Base-by-base conservation (phyloP, 2,797 vertebrate species). In the Dromococcyx pavoninus region DNA sequence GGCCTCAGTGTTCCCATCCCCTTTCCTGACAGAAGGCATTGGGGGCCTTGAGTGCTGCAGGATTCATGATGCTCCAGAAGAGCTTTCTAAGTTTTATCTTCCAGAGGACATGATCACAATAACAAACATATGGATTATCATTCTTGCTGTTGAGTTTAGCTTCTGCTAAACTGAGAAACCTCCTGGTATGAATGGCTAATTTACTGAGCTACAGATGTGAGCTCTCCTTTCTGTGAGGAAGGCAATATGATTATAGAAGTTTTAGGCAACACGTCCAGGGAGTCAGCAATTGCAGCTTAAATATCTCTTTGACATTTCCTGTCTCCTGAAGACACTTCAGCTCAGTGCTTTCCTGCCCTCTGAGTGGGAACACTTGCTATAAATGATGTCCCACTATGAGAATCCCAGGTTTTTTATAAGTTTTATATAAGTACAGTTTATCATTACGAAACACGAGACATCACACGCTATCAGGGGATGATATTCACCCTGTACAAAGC, bases 41-140 rank as follows among this genome's bases (percentile, higher is more conserved):
- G 0, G 41, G 71, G 44, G 22, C 71, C 48, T 84, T 33, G 51
- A 71, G 82, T 0, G 1, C 78, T 71, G 39, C 80, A 5, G 32
- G 50, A 13, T 73, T 88, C 5, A 7, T 21, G 84, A 66, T 74
- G 84, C 72, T 86, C 80, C 76, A 92, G 61, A 56, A 82, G 77
- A 78, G 69, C 73, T 84, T 66, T 51, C 69, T 32, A 84, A 89
- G 58, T 77, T 93, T 58, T 85, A 43, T 69, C 82, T 92, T 89
- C 46, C 64, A 69, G 77, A 80, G 82, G n/a, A 90, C 37, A 71
- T 82, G 88, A 95, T 92, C 89, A 85, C 94, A 94, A 87, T 87
- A 85, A 77, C 91, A 95, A 94, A 95, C 91, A 91, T 75, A 93
- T 87, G 91, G 94, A 93, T 89, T 91, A 85, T 93, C 88, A 79